Percentiles rank a stretch among this genome's conserved stretches.
These are phyloP conservation scores for Drosophila bocqueti DNA, from an alignment of 1,140 invertebrate species.

Conservation along the genomic window DNA sequence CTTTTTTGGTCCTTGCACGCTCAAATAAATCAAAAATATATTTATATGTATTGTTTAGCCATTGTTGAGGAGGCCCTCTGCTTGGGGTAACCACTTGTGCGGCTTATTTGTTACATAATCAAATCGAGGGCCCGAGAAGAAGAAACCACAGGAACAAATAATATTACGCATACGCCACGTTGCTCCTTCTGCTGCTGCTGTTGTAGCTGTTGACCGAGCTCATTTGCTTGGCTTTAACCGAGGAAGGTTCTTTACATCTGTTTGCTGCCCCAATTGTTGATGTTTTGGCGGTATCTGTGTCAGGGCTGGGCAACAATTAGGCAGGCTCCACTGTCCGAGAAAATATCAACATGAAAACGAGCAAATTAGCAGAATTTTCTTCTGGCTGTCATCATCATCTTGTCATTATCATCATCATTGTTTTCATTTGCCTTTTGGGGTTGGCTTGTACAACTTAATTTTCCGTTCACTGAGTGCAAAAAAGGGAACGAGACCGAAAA, in stretches of 20 bases:
- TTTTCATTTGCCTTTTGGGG: conserved; percentile 75
- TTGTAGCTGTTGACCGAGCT: conserved; percentile 46
- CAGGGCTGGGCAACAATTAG: conserved; percentile 80
- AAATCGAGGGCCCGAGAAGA: conserved; percentile 58
- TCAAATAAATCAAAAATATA: conserved; percentile 81
- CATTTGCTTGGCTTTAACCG: conserved; percentile 55
- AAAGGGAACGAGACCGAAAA: conserved; percentile 1
- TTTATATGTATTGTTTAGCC: conserved; percentile 54
- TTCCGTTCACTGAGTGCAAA: conserved; percentile 53
- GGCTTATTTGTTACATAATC: conserved; percentile 81
- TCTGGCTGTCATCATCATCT: conserved; percentile 59
- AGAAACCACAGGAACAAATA: conserved; percentile 57
- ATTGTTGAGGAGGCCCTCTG: conserved; percentile 22
- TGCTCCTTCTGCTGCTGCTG: conserved; percentile 5
- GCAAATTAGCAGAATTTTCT: conserved; percentile 76
- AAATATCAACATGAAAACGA: conserved; percentile 59
- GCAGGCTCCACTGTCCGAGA: conserved; percentile 34
- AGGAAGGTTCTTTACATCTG: conserved; percentile 52
- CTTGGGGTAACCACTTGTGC: conserved; percentile 67
- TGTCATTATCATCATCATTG: conserved; percentile 59
- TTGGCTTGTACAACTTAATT: conserved; percentile 69
- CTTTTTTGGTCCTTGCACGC: conserved; percentile 57
- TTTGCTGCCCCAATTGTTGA: conserved; percentile 31
- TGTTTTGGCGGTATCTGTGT: conserved; percentile 53
- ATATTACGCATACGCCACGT: conserved; percentile 79